phyloP scores from a whole-genome alignment of 2,113 vertebrate genomes.

The Perca flavescens region DNA sequence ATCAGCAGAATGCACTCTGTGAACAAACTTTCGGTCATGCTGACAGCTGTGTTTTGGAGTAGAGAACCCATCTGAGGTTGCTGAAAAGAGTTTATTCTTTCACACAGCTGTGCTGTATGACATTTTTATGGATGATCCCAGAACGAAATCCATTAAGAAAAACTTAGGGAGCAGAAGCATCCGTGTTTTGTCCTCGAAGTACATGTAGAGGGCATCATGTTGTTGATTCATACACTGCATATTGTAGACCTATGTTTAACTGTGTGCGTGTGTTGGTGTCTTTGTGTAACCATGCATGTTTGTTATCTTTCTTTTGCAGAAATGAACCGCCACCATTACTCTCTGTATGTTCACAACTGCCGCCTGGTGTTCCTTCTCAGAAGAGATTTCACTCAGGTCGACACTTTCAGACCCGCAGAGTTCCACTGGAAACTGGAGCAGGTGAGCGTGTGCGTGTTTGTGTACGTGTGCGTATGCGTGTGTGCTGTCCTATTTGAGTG shows the following conservation, averaged over 20 bases:
- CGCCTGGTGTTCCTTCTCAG: constrained; percentile 94
- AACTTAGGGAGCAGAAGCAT: neutral
- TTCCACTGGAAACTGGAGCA: constrained; percentile 99
- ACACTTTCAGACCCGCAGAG: constrained; percentile 95
- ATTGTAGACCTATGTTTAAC: neutral
- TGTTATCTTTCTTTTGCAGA: constrained; percentile 83
- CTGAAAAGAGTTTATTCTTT: constrained; percentile 11
- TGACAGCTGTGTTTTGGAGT: constrained; percentile 19
- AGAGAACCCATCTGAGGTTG: neutral
- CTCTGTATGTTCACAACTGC: constrained; percentile 96
- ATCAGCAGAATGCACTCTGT: constrained; percentile 2
- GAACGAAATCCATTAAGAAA: neutral
- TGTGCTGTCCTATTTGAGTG: constrained; percentile 31
- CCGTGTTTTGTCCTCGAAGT: neutral
- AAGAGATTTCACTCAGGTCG: constrained; percentile 93
- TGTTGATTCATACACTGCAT: neutral
- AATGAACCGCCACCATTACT: constrained; percentile 97
- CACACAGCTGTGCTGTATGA: neutral
- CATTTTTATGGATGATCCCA: neutral
- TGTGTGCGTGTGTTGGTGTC: constrained; percentile 6
- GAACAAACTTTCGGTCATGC: constrained; percentile 17
- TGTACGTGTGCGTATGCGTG: constrained; percentile 9
- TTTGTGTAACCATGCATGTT: constrained; percentile 1
- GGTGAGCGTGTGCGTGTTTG: constrained; percentile 81
- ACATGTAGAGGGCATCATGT: neutral